phyloP scores from a whole-genome alignment of 2,888 invertebrate species.

The Hypsopygia costalis region DNA sequence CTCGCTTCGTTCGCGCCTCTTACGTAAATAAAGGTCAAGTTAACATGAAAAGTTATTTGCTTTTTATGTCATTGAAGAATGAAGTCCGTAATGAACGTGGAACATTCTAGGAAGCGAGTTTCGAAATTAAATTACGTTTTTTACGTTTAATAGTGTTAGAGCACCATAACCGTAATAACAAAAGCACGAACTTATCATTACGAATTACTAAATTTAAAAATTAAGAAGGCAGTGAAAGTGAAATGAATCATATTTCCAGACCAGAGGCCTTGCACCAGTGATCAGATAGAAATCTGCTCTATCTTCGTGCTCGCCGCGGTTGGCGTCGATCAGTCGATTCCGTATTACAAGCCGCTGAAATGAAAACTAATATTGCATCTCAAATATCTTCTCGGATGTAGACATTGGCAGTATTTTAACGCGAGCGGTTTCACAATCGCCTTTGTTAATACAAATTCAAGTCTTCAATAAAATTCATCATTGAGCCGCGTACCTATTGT shows the following conservation, averaged over 20 bases:
- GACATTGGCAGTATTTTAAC: constrained; percentile 21
- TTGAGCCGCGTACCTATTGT: constrained; percentile 11
- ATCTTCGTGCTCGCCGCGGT: constrained; percentile 40
- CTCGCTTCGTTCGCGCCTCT: constrained; percentile 54
- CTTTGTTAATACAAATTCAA: constrained; percentile 17
- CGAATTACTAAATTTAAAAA: constrained; percentile 18
- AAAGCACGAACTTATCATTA: constrained; percentile 11
- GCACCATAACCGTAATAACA: constrained; percentile 12
- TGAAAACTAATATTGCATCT: constrained; percentile 62
- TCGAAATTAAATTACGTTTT: constrained; percentile 3
- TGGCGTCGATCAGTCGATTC: constrained; percentile 36
- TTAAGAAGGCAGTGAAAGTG: constrained; percentile 41
- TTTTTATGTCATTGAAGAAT: constrained; percentile 11
- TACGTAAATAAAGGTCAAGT: constrained; percentile 61
- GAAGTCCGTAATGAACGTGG: constrained; percentile 2
- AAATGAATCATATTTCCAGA: constrained; percentile 52
- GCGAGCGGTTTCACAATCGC: constrained; percentile 24
- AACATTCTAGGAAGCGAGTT: background rate
- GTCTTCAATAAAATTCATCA: constrained; percentile 16
- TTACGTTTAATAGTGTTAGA: constrained; percentile 2
- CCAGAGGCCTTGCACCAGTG: constrained; percentile 45
- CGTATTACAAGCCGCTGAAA: constrained; percentile 37
- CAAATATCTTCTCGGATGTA: constrained; percentile 44
- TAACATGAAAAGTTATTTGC: constrained; percentile 19
- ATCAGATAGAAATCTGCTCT: constrained; percentile 61